A percentile compares a stretch with the other conserved stretches of the same genome.
These are phyloP conservation scores for Theocolax elegans DNA, from an alignment of 1,140 invertebrate genomes.

Conservation along the genomic window DNA sequence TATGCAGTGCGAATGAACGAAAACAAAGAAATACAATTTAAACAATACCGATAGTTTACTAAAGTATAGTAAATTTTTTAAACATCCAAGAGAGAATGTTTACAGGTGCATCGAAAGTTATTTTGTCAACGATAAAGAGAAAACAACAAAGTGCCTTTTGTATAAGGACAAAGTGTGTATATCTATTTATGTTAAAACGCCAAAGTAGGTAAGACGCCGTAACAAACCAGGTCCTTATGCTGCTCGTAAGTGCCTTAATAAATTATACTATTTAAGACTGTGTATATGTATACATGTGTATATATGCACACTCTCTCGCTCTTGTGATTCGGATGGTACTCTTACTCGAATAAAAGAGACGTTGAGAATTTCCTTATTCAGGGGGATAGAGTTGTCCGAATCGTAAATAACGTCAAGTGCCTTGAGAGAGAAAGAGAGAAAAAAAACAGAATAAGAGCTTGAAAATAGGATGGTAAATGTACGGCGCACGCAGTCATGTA, in stretches of 20 bases:
- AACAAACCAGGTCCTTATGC: conserved; percentile 46
- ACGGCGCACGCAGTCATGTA: background rate
- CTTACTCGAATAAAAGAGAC: background rate
- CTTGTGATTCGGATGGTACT: background rate
- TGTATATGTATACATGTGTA: background rate
- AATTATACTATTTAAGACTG: conserved; percentile 50
- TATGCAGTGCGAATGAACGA: too few relatives aligned
- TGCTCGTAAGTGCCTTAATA: conserved; percentile 61
- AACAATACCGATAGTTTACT: too few relatives aligned
- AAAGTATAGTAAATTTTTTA: too few relatives aligned
- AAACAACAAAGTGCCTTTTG: conserved; percentile 60
- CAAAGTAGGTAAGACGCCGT: conserved; percentile 56
- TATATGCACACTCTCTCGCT: background rate
- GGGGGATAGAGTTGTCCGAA: background rate
- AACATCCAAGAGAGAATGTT: too few relatives aligned
- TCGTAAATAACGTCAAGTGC: conserved; percentile 18
- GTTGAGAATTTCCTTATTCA: background rate
- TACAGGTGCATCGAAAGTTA: too few relatives aligned
- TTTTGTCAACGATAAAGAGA: too few relatives aligned
- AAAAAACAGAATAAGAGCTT: background rate
- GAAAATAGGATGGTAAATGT: conserved; percentile 6
- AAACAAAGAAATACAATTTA: too few relatives aligned
- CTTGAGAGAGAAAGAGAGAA: background rate
- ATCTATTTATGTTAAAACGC: conserved; percentile 57
- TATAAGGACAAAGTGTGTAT: conserved; percentile 57